Evolutionary conservation across 2,113 vertebrate species (phyloP).

Genomic region (Hirundichthys speculiger): DNA sequence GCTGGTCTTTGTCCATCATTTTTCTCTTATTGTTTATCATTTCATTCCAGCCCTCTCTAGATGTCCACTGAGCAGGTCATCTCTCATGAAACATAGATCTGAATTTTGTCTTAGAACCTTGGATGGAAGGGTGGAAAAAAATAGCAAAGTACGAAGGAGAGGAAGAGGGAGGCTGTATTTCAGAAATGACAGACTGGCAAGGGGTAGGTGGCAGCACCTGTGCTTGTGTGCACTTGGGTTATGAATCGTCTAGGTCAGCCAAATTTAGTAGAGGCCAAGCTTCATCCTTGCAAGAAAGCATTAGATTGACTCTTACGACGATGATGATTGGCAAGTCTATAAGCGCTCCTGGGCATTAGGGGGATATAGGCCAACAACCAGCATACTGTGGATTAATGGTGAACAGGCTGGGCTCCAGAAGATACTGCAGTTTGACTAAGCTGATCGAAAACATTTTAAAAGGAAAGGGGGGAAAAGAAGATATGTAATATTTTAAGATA

Average conservation of each 20-base stretch:
- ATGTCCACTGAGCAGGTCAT: slow-evolving; percentile 26
- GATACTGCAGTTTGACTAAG: neutral
- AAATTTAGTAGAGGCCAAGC: slow-evolving; percentile 56
- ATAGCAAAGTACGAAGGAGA: slow-evolving; percentile 19
- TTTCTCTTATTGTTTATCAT: slow-evolving; percentile 59
- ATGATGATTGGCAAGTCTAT: slow-evolving; percentile 31
- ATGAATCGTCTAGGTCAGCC: slow-evolving; percentile 57
- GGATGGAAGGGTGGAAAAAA: slow-evolving; percentile 26
- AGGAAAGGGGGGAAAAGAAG: neutral
- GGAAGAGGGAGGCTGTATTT: slow-evolving; percentile 26
- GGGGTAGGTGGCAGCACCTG: slow-evolving; percentile 54
- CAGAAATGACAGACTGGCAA: slow-evolving; percentile 50
- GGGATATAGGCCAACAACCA: neutral
- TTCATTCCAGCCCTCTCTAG: slow-evolving; percentile 33
- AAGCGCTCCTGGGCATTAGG: slow-evolving; percentile 20
- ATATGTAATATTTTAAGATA: neutral
- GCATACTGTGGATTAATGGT: slow-evolving; percentile 22
- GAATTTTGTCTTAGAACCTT: slow-evolving; percentile 35
- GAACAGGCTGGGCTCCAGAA: slow-evolving; percentile 1
- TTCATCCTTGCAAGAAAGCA: slow-evolving; percentile 47
- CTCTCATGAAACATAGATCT: slow-evolving; percentile 32
- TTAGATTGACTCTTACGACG: slow-evolving; percentile 43
- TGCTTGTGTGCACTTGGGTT: slow-evolving; percentile 28
- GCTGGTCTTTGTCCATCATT: slow-evolving; percentile 35
- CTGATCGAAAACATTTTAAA: neutral